These are phyloP conservation scores for Cheumatopsyche charites DNA, from an alignment of 1,140 invertebrate species.

Conservation along the genomic window DNA sequence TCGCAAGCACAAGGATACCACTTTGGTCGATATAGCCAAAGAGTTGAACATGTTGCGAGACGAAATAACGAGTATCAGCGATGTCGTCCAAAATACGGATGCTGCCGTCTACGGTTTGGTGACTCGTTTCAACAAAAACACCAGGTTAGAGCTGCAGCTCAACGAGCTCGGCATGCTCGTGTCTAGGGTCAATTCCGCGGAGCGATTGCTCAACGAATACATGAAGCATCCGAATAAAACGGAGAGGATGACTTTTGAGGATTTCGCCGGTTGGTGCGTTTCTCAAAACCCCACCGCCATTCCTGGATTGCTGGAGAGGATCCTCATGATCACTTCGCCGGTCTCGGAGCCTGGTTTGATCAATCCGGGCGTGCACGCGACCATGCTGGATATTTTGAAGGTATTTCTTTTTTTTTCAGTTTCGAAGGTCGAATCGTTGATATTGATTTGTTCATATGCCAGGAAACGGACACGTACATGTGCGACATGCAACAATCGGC, in stretches of 20 bases:
- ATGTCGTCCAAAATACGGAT: not conserved
- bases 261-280: conserved; percentile 71
- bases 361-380: conserved; percentile 57
- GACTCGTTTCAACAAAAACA: conserved; percentile 47
- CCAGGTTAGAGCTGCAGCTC: conserved; percentile 62
- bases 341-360: conserved; percentile 51
- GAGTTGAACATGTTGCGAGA: not conserved
- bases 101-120: not conserved
- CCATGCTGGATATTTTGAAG: conserved; percentile 60
- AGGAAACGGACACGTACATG: conserved; percentile 69
- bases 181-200: conserved; percentile 63
- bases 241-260: conserved; percentile 69
- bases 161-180: conserved; percentile 65
- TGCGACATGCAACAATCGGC: conserved; percentile 76
- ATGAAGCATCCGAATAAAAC: conserved; percentile 56
- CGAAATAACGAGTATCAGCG: not conserved
- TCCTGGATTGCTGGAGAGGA: conserved; percentile 67
- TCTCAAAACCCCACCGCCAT: conserved; percentile 68
- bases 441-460: too few relatives aligned
- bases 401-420: conserved; percentile 51
- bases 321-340: conserved; percentile 63
- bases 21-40: not conserved
- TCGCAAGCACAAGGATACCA: too few relatives aligned
- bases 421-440: too few relatives aligned
- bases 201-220: conserved; percentile 65